Conservation (phyloP, 2,888 invertebrate genomes). For the Ceratothoa steindachneri region DNA sequence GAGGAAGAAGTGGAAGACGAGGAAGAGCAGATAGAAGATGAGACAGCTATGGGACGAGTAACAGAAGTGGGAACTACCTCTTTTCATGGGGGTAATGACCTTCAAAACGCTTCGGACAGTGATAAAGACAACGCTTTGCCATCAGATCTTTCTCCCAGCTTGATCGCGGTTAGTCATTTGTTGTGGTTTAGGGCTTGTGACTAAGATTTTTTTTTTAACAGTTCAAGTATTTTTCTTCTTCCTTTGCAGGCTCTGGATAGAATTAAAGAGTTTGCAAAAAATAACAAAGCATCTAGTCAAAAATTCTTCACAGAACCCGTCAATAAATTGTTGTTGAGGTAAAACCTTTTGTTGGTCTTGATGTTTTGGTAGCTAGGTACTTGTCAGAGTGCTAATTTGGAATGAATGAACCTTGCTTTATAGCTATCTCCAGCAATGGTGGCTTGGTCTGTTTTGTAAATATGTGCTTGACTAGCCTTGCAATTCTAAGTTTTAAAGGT, state of each 20-base stretch:
- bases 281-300: conserved; percentile 58
- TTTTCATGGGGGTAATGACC: conserved; percentile 49
- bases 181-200: conserved; percentile 15
- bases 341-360: too few species aligned
- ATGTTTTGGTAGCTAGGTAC: too few species aligned
- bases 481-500: too few species aligned
- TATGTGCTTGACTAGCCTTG: too few species aligned
- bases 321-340: conserved; percentile 58
- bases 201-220: neutral
- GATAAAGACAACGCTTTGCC: conserved; percentile 55
- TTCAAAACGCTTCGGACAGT: conserved; percentile 51
- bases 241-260: conserved; percentile 20
- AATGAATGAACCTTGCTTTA: too few species aligned
- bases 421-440: too few species aligned
- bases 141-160: conserved; percentile 55
- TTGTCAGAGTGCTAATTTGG: too few species aligned
- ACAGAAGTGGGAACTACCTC: too few species aligned
- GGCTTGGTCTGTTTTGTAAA: too few species aligned
- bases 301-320: conserved; percentile 57
- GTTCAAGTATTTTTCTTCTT: neutral
- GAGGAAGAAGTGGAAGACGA: neutral
- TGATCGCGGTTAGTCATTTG: conserved; percentile 55
- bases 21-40: conserved; percentile 52
- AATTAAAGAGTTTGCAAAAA: conserved; percentile 51
- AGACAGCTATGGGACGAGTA: too few species aligned